Evolutionary conservation across 2,888 invertebrate genomes (phyloP), one percentile per base, ranked within the genome.

Genomic region (Epinotia ramella): DNA sequence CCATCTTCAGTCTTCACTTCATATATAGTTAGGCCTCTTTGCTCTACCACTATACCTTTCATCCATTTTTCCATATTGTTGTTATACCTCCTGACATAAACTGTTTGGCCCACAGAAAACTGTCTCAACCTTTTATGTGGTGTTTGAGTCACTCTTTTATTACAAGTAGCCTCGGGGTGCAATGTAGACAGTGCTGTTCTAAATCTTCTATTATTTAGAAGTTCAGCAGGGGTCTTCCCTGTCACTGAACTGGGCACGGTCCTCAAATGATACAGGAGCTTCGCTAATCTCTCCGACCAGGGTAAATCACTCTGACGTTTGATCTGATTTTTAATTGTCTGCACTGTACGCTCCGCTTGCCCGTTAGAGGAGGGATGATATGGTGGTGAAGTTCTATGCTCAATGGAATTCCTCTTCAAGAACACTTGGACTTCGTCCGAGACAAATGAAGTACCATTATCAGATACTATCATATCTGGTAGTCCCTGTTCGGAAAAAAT

Each of bases 371-470:
- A 28, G 28, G 28, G 79, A 28, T 77, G 73, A 20, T 78, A 78
- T 13, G 79, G 78, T 18, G 79, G 44, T 53, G 28, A 44, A 6
- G 33, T 40, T 12, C 77, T 20, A 62, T 79, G 77, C 49, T 40
- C 16, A 0, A 79, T 75, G 13, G 44, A 28, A 73, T 78, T 77
- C 3, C 18, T 44, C 40, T 67, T 68, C 46, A 78, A 24, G 64
- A 73, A 77, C 3, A 65, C 11, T 65, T 75, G 5, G 28, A 78
- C 77, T 59, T 79, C 77, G 12, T 69, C 28, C 9, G 76, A 76
- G 12, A 59, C 70, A n/a, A 77, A 79, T 56, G 74, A 40, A 12
- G 49, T 18, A 2, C 79, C 79, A 67, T 79, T 79, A 57, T 78
- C 78, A 7, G 70, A 70, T 0, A 78, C 77, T 0, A 78, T 2